phyloP scores from a whole-genome alignment of 1,140 invertebrate genomes.

The Galleria mellonella region DNA sequence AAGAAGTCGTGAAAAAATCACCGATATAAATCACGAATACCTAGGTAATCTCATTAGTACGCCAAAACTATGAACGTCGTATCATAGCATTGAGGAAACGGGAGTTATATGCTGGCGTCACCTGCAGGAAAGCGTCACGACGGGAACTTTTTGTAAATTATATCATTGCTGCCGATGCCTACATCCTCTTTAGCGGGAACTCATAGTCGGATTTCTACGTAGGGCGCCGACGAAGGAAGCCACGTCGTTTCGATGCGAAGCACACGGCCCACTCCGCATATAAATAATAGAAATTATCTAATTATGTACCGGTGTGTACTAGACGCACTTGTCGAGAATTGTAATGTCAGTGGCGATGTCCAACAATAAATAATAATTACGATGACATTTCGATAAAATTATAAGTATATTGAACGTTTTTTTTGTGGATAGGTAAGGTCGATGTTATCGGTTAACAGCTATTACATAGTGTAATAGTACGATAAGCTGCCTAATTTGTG shows the following conservation, averaged over 20 bases:
- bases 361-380: slow-evolving; percentile 47
- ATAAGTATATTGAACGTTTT: slow-evolving; percentile 38
- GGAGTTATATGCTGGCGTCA: slow-evolving; percentile 27
- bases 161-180: slow-evolving; percentile 30
- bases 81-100: slow-evolving; percentile 44
- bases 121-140: slow-evolving; percentile 50
- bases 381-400: slow-evolving; percentile 49
- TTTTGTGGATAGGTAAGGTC: slow-evolving; percentile 44
- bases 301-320: slow-evolving; percentile 57
- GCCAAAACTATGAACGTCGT: slow-evolving; percentile 50
- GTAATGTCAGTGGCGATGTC: slow-evolving; percentile 38
- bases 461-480: slow-evolving; percentile 58
- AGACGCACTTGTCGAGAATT: slow-evolving; percentile 46
- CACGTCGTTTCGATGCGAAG: slow-evolving; percentile 43
- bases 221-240: slow-evolving; percentile 47
- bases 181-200: slow-evolving; percentile 65
- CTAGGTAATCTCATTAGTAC: slow-evolving; percentile 38
- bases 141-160: slow-evolving; percentile 63
- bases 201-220: slow-evolving; percentile 52
- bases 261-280: slow-evolving; percentile 53
- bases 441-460: slow-evolving; percentile 58
- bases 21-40: not conserved
- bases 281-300: slow-evolving; percentile 73
- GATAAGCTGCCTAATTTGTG: slow-evolving; percentile 46
- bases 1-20: too few species aligned